A percentile compares a stretch with the other conserved stretches of the same genome.
Evolutionary conservation across 2,888 invertebrate species (phyloP).

Genomic region (Polylopha cassiicola): DNA sequence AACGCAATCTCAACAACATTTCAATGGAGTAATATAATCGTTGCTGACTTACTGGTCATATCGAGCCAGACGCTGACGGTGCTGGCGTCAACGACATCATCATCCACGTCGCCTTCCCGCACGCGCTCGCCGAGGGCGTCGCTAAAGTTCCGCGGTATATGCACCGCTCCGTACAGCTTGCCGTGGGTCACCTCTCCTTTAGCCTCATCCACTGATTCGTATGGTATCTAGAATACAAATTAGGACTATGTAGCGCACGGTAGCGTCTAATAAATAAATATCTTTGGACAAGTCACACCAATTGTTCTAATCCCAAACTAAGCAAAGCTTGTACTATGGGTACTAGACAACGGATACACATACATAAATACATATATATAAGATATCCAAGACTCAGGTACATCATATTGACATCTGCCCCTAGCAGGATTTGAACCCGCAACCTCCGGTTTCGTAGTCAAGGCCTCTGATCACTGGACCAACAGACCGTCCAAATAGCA

Average conservation of each 20-base stretch:
- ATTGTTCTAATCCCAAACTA: too few relatives aligned
- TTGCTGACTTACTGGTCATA: slow-evolving; percentile 80
- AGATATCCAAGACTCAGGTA: too few relatives aligned
- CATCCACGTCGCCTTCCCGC: slow-evolving; percentile 76
- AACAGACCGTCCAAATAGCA: too few relatives aligned
- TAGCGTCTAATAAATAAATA: not conserved
- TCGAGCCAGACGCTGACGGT: slow-evolving; percentile 84
- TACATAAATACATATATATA: too few relatives aligned
- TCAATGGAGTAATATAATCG: not conserved
- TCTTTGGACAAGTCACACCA: too few relatives aligned
- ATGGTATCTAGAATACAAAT: slow-evolving; percentile 38
- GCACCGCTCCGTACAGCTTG: slow-evolving; percentile 72
- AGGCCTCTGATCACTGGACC: too few relatives aligned
- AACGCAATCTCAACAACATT: too few relatives aligned
- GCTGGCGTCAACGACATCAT: slow-evolving; percentile 75
- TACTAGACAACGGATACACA: too few relatives aligned
- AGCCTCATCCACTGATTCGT: slow-evolving; percentile 50
- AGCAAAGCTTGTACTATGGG: too few relatives aligned
- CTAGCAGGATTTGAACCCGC: too few relatives aligned
- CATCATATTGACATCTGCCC: too few relatives aligned
- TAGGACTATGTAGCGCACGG: not conserved
- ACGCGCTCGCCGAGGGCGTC: slow-evolving; percentile 75
- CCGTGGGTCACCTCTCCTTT: slow-evolving; percentile 45
- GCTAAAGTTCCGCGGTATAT: slow-evolving; percentile 85
- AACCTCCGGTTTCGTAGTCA: too few relatives aligned